Base-by-base conservation (phyloP, 2,113 vertebrate genomes). In the Orthochromis malagaraziensis region DNA sequence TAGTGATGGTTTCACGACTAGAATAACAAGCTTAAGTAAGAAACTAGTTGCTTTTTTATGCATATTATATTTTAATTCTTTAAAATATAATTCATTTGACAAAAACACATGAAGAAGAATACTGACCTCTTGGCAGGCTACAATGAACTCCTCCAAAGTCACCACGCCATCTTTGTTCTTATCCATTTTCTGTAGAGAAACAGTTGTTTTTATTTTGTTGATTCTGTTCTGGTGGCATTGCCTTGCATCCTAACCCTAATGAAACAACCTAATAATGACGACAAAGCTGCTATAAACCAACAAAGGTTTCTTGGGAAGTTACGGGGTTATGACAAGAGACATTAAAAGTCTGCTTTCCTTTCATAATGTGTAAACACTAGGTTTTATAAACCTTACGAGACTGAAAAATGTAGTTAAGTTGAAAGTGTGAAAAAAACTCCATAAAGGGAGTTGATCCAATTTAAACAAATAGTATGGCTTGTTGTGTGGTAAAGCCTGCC, bases 141-240 rank as follows among this genome's bases (percentile, higher is more conserved):
- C 94, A 83, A 99, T 94, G 93, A 99, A 99, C 94, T 99, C 99
- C 83, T 99, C 98, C 93, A 99, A 93, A 87, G 99, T 99, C 92
- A 99, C 98, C 82, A 99, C 97, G 47, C 98, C 99, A 85, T 99
- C 98, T 97, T 99, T 99, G 96, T 99, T 99, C 97, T 98, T 99
- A 94, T 99, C 99, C 99, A 99, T 99, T 97, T 99, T 99, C 99
- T 99, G 96, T 58, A 87, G 92, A 24, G 84, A 65, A 68, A 54
- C 19, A 21, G 31, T 31, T 38, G 3, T 65, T 65, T 65, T 80
- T 53, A 60, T 33, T 47, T 73, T 49, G 42, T 47, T 75, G 6
- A 31, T 19, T 60, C 7, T 47, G 26, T 51, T 13, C 8, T 11
- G 38, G 19, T 31, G 35, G 5, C 45, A 1, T 31, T 77, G 24